phyloP scores from a whole-genome alignment of 1,140 invertebrate genomes.

The Spodoptera frugiperda region DNA sequence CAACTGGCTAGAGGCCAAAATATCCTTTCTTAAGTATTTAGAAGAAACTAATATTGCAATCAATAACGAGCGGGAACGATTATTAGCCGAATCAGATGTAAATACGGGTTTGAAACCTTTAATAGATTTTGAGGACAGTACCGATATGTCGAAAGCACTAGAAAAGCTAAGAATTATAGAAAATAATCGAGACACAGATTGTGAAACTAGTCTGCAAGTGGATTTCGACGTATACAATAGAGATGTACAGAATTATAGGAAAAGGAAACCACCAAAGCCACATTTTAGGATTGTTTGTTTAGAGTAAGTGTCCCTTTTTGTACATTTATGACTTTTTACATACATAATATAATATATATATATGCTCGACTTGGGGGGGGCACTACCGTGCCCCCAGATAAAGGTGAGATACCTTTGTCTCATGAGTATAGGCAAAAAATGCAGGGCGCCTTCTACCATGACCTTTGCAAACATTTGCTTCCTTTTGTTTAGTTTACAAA shows the following conservation, averaged over 20 bases:
- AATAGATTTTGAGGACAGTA: conserved; percentile 72
- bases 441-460: no score
- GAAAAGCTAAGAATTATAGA: conserved; percentile 76
- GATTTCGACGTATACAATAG: conserved; percentile 82
- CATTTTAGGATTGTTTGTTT: conserved; percentile 77
- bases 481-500: no score
- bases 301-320: conserved; percentile 69
- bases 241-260: conserved; percentile 79
- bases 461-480: no score
- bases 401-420: no score
- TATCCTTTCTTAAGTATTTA: conserved; percentile 70
- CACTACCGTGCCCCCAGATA: no score
- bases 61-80: conserved; percentile 40
- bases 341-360: no score
- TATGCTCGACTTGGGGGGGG: no score
- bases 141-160: conserved; percentile 66
- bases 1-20: conserved; percentile 73
- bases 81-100: conserved; percentile 21
- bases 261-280: conserved; percentile 71
- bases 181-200: conserved; percentile 51
- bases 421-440: no score
- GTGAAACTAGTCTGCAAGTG: conserved; percentile 64
- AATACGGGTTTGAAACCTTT: conserved; percentile 60
- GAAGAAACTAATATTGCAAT: conserved; percentile 65
- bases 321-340: background rate